Evolutionary conservation across 2,113 vertebrate species (phyloP), one percentile per base, ranked within the genome.

Genomic region (Arenaria interpres): DNA sequence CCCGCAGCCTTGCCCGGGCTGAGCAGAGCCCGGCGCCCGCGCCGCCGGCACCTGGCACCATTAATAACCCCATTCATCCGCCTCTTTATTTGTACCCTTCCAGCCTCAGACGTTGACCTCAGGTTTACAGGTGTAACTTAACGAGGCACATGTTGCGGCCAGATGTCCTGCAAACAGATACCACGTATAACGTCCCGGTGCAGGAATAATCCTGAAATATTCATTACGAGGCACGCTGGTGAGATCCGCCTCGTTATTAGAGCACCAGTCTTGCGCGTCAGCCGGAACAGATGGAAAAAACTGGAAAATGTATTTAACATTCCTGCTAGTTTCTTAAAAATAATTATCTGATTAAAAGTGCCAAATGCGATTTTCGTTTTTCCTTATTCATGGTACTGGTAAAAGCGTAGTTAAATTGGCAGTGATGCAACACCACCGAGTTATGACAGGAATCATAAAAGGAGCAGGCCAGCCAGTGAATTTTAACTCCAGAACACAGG

Each of bases 221-320:
- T 97, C 88, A 90, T 97, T 95, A 57, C 17, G 93, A 95, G 85
- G 91, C 85, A n/a, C 82, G 96, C 96, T 96, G 76, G 35, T 86
- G 97, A 97, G 57, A 68, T 56, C 83, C 50, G 92, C 73, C 33
- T 83, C 45, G 66, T 86, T 92, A 94, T 90, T 77, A 85, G 84
- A 91, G 91, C 51, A 80, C 97, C 74, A 50, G 90, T 74, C 89
- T 96, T 88, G 93, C 89, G 78, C 96, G 92, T 96, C 96, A 90
- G 94, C 97, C 86, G 67, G 88, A 95, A 93, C 97, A 98, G 98
- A 97, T 98, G 98, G 97, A 78, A 90, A 87, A 96, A 97, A 94
- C 51, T 80, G 94, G 92, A 72, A 94, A 90, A 96, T 94, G 96
- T 79, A 96, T 54, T 97, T 92, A 87, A 92, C 80, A 85, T 94